Conservation (phyloP, 2,113 vertebrate species). For the Bujurquina vittata region DNA sequence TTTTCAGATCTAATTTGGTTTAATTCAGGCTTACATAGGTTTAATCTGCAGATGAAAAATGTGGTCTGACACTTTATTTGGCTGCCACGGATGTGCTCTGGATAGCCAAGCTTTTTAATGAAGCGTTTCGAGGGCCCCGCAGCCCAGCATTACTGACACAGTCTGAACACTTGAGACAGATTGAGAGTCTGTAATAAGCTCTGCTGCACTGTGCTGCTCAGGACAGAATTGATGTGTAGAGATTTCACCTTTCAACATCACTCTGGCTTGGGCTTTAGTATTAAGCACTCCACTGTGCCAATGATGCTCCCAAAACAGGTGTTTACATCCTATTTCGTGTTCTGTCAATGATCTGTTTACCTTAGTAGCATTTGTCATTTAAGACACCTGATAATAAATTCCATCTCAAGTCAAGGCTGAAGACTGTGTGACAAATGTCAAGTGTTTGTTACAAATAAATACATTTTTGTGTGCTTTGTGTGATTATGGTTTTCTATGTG, state of each 20-base stretch:
- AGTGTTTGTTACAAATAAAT: slow-evolving; percentile 65
- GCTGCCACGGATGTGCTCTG: slow-evolving; percentile 63
- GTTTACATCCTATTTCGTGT: slow-evolving; percentile 54
- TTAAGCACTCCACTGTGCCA: slow-evolving; percentile 48
- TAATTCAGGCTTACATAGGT: slow-evolving; percentile 72
- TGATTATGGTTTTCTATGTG: slow-evolving; percentile 49
- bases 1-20: slow-evolving; percentile 74
- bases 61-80: slow-evolving; percentile 76
- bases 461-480: slow-evolving; percentile 41
- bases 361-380: slow-evolving; percentile 68
- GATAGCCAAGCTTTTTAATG: slow-evolving; percentile 73
- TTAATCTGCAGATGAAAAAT: slow-evolving; percentile 78
- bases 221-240: slow-evolving; percentile 68
- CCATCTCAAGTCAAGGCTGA: slow-evolving; percentile 29
- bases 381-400: slow-evolving; percentile 64
- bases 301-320: slow-evolving; percentile 58
- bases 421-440: slow-evolving; percentile 62
- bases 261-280: slow-evolving; percentile 49
- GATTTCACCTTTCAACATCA: slow-evolving; percentile 70
- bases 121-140: slow-evolving; percentile 61
- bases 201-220: slow-evolving; percentile 60
- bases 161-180: slow-evolving; percentile 72
- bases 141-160: slow-evolving; percentile 56
- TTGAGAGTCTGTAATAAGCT: slow-evolving; percentile 73
- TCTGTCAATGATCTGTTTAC: slow-evolving; percentile 63